phyloP scores from a whole-genome alignment of 37 sponge, comb jelly and placozoan genomes.

The Petrosia ficiformis region DNA sequence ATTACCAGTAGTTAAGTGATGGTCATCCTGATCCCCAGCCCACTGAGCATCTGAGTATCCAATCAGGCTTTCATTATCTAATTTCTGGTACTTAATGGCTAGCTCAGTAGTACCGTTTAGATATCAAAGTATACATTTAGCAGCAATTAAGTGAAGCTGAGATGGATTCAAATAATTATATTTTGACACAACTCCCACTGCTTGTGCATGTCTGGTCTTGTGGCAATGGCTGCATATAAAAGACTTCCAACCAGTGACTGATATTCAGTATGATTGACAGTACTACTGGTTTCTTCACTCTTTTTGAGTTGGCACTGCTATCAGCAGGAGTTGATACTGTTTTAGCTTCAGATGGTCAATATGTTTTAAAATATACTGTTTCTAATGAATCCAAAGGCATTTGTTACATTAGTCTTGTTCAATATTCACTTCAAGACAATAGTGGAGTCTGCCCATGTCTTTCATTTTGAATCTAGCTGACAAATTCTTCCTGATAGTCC shows the following conservation, averaged over 20 bases:
- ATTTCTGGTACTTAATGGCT: too few species aligned
- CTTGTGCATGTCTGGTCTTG: slow-evolving; percentile 54
- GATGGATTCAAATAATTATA: slow-evolving; percentile 9
- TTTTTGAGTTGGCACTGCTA: slow-evolving; percentile 28
- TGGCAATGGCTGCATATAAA: too few species aligned
- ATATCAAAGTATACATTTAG: slow-evolving; percentile 46
- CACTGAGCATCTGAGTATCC: slow-evolving; percentile 65
- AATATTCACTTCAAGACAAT: too few species aligned
- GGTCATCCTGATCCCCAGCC: too few species aligned
- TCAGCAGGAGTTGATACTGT: too few species aligned
- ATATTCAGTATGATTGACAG: slow-evolving; percentile 19
- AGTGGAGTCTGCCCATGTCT: too few species aligned
- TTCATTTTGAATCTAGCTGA: too few species aligned
- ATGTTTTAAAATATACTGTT: too few species aligned
- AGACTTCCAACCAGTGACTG: slow-evolving; percentile 48
- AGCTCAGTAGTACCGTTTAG: too few species aligned
- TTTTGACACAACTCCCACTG: slow-evolving; percentile 36
- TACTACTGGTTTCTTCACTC: slow-evolving; percentile 45
- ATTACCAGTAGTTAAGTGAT: slow-evolving; percentile 55
- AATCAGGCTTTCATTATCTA: slow-evolving; percentile 8
- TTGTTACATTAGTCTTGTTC: slow-evolving; percentile 7
- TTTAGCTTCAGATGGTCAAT: too few species aligned
- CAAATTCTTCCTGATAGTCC: too few species aligned
- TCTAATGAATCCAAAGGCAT: too few species aligned
- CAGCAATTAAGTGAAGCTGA: slow-evolving; percentile 29